Evolutionary conservation across 1,140 invertebrate species (phyloP), one percentile per base, ranked within the genome.

Genomic region (Meteorus sp.): DNA sequence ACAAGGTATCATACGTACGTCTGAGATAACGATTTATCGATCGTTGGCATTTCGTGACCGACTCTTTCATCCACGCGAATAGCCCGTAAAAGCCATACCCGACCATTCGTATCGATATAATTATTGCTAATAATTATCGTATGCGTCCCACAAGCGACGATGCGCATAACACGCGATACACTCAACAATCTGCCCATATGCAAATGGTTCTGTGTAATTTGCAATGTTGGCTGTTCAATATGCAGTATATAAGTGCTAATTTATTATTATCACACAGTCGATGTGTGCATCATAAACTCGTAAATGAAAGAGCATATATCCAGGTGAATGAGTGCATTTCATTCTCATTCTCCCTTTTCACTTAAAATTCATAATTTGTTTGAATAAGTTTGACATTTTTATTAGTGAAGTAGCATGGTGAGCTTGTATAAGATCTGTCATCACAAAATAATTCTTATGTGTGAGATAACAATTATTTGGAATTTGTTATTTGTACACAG

Each of bases 81-180:
- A 22, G 17, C 39, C 52, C 9, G 37, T 41, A 27, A 27, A 54
- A 15, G 7, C 37, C 17, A 39, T 20, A 27, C 23, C 29, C 27
- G 19, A 54, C 37, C 52, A 43, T 11, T 15, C n/a, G 39, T 45
- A 25, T 44, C 19, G 54, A 56, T 56, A 56, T 56, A 56, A 56
- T 56, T 56, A 56, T 56, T 45, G 27, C 15, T 47, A 56, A 56
- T 56, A 56, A 56, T 31, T 56, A 56, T 56, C 54, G 19, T 47
- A 41, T 43, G 47, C 22, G 13, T 45, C 25, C 27, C 20, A 44
- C 54, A 27, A 27, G 37, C 29, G 13, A 43, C 41, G 54, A 44
- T 44, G 20, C 20, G 20, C 15, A 39, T 15, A 39, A 41, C 51
- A 53, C 51, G 48, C 29, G 45, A 51, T 51, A 51, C 13, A 29